These are phyloP conservation scores for Synanthedon tipuliformis DNA, from an alignment of 2,888 invertebrate genomes.

Conservation along the genomic window DNA sequence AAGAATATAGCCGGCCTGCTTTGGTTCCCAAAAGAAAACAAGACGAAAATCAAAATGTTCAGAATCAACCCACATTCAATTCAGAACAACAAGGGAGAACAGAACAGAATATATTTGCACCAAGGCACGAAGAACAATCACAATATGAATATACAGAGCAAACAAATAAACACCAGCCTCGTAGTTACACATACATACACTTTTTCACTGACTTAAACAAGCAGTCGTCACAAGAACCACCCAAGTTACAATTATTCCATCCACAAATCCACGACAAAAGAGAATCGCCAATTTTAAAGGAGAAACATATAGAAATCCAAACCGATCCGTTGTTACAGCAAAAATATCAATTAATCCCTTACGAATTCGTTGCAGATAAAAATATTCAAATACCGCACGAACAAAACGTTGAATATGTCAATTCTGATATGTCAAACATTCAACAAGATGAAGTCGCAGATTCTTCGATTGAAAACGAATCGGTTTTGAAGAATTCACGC, in stretches of 20 bases:
- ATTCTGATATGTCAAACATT: conserved; percentile 1
- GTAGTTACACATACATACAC: conserved; percentile 6
- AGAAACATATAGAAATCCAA: conserved; percentile 5
- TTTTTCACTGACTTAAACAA: conserved; percentile 2
- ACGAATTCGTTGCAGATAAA: conserved; percentile 5
- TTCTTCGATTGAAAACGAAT: conserved; percentile 1
- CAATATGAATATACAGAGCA: conserved; percentile 4
- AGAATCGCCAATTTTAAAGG: conserved; percentile 1
- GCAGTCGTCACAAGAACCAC: conserved; percentile 3
- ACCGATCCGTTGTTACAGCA: conserved; percentile 6
- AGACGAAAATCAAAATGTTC: neutral
- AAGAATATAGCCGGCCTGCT: neutral
- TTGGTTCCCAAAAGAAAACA: neutral
- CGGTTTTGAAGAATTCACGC: neutral
- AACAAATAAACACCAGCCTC: conserved; percentile 2
- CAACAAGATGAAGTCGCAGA: conserved; percentile 1
- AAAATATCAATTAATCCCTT: conserved; percentile 6
- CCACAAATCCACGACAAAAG: conserved; percentile 4
- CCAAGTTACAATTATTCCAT: conserved; percentile 3
- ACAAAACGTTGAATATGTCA: neutral
- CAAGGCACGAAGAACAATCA: neutral
- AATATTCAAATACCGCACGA: conserved; percentile 1
- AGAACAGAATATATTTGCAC: neutral
- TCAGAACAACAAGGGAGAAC: neutral
- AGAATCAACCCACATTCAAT: neutral